Base-by-base conservation (phyloP, 2,888 invertebrate species). In the Marasmarcha lunaedactyla region DNA sequence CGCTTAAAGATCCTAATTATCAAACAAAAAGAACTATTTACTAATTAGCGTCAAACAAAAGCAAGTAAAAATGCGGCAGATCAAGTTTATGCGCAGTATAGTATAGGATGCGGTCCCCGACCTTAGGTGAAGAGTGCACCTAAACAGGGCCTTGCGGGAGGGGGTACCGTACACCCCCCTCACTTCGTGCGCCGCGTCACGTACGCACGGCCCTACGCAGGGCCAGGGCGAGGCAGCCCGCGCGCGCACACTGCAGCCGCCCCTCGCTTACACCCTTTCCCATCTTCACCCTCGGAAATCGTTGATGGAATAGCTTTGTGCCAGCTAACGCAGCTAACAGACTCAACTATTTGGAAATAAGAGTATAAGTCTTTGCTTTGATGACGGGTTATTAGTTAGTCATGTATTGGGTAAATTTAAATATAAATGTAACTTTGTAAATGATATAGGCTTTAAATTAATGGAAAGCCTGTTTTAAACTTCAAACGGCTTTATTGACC, bases 201-300 rank as follows among this genome's bases (percentile, higher is more conserved):
- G 74, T 74, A 77, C 71, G 69, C 71, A 63, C 48, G 55, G 65
- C 61, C 59, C 57, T 51, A 41, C 38, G 33, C 27, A 38, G 40
- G 30, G 15, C 41, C 46, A 49, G 46, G 20, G 20, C 44, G 47
- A 42, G 39, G 57, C 55, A 62, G 65, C 65, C 71, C 67, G 73
- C 76, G 71, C 71, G 73, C 71, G 71, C 67, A 65, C 61, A 70
- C 73, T 69, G 74, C 70, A 71, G 65, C 63, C 55, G 49, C 30
- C 20, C 30, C 10, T 2, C 30, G 6, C 30, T 7, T 30, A 11
- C n/a, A 9, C 30, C 30, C 11, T 9, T 20, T 20, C 52, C 59
- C 50, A 49, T 50, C 55, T 51, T 48, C 55, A 51, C 51, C 59
- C 59, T 55, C 54, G 44, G 48, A 30, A 30, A 58, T 52, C 45